Conservation (phyloP, 2,888 invertebrate species). For the Choreutis nemorana region DNA sequence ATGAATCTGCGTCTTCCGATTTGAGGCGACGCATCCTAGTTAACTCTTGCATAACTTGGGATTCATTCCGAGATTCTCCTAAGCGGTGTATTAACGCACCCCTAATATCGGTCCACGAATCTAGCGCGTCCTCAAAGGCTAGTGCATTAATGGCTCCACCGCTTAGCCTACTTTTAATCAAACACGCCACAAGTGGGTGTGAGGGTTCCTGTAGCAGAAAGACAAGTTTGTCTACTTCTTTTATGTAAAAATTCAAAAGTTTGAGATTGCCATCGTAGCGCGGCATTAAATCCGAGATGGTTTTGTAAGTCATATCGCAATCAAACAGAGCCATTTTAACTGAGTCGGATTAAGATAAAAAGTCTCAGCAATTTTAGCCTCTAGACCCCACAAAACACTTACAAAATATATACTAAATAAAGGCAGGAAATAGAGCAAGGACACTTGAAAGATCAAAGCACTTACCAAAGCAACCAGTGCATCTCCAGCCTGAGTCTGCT, state of each 20-base stretch:
- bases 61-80: constrained; percentile 12
- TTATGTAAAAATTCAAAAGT: constrained; percentile 1
- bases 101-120: constrained; percentile 13
- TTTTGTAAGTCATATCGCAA: not conserved
- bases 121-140: constrained; percentile 4
- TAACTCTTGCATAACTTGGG: constrained; percentile 11
- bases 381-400: not conserved
- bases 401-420: not conserved
- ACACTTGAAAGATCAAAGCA: not conserved
- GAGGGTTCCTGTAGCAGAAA: too few relatives aligned
- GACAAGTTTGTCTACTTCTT: constrained; percentile 2
- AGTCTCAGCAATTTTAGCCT: not conserved
- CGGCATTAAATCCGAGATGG: constrained; percentile 1
- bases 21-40: constrained; percentile 1
- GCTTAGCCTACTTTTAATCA: constrained; percentile 7
- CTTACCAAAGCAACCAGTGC: constrained; percentile 3
- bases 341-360: too few relatives aligned
- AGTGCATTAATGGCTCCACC: constrained; percentile 7
- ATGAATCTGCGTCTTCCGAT: constrained; percentile 5
- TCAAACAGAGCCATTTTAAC: not conserved
- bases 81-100: constrained; percentile 8
- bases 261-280: constrained; percentile 3
- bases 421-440: not conserved
- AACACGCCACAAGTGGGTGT: not conserved
- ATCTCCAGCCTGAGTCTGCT: constrained; percentile 1